A percentile compares a stretch with the other conserved stretches of the same genome.
Evolutionary conservation across 2,888 invertebrate genomes (phyloP).

Genomic region (Liodrosophila aerea): DNA sequence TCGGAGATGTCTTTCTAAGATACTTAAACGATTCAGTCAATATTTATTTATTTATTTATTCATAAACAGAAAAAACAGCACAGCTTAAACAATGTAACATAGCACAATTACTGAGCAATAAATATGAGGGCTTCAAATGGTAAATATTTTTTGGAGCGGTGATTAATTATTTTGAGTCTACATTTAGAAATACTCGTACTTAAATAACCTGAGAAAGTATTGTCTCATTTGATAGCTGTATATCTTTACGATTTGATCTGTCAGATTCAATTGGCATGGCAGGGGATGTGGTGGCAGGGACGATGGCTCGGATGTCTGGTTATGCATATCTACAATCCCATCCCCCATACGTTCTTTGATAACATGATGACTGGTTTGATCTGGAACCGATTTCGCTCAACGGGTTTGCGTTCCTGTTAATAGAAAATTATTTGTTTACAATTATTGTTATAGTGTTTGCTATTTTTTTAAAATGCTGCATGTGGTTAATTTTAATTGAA

Average conservation of each 20-base stretch:
- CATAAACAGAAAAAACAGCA: no score
- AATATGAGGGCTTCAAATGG: slow-evolving; percentile 8
- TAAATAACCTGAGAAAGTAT: slow-evolving; percentile 41
- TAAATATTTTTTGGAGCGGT: no score
- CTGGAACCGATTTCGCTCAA: slow-evolving; percentile 57
- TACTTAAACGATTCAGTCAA: no score
- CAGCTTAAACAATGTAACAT: no score
- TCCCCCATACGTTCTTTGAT: slow-evolving; percentile 47
- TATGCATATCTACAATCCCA: slow-evolving; percentile 40
- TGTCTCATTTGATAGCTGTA: slow-evolving; percentile 53
- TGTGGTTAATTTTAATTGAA: slow-evolving; percentile 62
- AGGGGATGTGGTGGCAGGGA: background rate
- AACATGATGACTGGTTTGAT: slow-evolving; percentile 69
- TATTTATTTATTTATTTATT: no score
- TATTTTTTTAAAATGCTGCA: slow-evolving; percentile 37
- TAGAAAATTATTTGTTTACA: slow-evolving; percentile 75
- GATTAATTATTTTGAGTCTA: no score
- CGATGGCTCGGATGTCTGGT: slow-evolving; percentile 30
- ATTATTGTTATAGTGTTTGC: slow-evolving; percentile 33
- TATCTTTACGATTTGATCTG: slow-evolving; percentile 50
- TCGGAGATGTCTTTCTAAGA: slow-evolving; percentile 3
- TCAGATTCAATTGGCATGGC: slow-evolving; percentile 49
- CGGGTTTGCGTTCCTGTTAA: slow-evolving; percentile 44
- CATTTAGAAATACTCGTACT: slow-evolving; percentile 32
- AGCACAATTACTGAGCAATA: slow-evolving; percentile 33